Percentiles rank a stretch among this genome's conserved stretches.
Conservation (phyloP, 2,113 vertebrate species). For the Alethe castanea region DNA sequence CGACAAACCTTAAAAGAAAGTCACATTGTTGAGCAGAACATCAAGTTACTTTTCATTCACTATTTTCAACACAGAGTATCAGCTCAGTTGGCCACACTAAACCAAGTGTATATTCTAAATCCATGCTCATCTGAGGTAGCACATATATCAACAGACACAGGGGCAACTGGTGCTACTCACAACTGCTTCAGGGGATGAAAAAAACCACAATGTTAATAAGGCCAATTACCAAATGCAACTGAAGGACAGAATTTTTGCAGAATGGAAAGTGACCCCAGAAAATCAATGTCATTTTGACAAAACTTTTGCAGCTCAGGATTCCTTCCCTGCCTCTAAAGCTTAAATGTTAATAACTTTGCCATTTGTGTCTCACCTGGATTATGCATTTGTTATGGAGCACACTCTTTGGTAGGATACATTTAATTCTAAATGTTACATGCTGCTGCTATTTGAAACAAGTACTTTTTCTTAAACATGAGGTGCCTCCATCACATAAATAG, state of each 20-base stretch:
- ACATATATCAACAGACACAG: not conserved
- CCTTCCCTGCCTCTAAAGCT: not conserved
- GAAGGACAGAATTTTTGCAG: not conserved
- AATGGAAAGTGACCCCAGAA: not conserved
- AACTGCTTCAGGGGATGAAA: not conserved
- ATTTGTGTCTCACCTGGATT: not conserved
- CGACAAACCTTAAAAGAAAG: slow-evolving; percentile 87
- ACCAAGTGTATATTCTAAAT: not conserved
- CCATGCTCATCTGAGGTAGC: not conserved
- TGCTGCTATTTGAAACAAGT: not conserved
- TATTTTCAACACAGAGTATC: not conserved
- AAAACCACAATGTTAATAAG: fast-evolving
- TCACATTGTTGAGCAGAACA: slow-evolving; percentile 18
- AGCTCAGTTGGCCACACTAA: not conserved
- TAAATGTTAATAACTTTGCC: not conserved
- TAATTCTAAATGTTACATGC: not conserved
- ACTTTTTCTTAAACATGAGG: not conserved
- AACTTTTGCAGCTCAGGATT: not conserved
- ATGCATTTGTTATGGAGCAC: not conserved
- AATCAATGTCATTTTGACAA: not conserved
- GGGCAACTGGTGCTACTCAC: not conserved
- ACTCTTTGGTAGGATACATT: not conserved
- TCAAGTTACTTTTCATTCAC: not conserved
- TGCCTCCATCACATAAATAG: not conserved
- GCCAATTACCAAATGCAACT: not conserved